Conservation (phyloP, 2,888 invertebrate genomes). For the Limnephilus lunatus region DNA sequence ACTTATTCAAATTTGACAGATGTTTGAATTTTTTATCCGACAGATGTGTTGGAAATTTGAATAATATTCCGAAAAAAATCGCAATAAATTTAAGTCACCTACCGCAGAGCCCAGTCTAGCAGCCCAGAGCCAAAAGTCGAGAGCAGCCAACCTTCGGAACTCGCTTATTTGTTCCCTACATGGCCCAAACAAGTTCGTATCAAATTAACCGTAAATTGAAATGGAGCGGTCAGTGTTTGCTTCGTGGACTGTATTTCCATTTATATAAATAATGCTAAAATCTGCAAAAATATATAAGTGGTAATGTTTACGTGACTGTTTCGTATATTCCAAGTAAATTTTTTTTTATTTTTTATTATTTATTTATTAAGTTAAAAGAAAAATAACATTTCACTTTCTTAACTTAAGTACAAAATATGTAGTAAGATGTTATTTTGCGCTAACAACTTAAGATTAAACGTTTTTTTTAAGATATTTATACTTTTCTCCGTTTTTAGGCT, state of each 20-base stretch:
- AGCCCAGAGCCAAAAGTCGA: not conserved
- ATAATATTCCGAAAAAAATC: not conserved
- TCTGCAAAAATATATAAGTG: not conserved
- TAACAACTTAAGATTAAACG: too few species aligned
- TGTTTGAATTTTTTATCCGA: not conserved
- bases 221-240: slow-evolving; percentile 20
- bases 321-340: not conserved
- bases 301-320: not conserved
- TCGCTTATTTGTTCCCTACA: slow-evolving; percentile 21
- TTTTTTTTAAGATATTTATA: too few species aligned
- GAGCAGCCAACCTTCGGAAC: slow-evolving; percentile 11
- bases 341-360: too few species aligned
- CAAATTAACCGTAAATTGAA: slow-evolving; percentile 32
- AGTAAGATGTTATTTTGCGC: too few species aligned
- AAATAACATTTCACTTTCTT: too few species aligned
- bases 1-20: not conserved
- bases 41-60: slow-evolving; percentile 17
- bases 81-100: not conserved
- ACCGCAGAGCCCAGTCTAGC: not conserved
- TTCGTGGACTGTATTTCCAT: slow-evolving; percentile 4
- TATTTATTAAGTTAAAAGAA: too few species aligned
- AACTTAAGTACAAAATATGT: too few species aligned
- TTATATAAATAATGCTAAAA: slow-evolving; percentile 11
- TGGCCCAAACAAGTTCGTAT: slow-evolving; percentile 21
- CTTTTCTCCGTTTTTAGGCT: too few species aligned